Percentiles rank a stretch among this genome's conserved stretches.
These are phyloP conservation scores for Chromoteleia sp. DNA, from an alignment of 2,888 invertebrate species.

Conservation along the genomic window DNA sequence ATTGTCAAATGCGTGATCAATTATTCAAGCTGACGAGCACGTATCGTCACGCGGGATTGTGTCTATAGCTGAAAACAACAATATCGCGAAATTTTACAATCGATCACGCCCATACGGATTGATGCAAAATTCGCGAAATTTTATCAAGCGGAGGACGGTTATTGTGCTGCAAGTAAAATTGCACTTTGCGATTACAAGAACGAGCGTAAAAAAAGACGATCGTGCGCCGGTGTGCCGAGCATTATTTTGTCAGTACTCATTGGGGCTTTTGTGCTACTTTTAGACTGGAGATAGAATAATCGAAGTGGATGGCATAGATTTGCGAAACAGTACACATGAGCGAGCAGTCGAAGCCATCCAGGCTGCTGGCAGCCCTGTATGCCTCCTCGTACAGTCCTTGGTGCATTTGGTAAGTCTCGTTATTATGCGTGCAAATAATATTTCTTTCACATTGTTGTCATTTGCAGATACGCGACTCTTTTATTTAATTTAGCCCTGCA, in stretches of 20 bases:
- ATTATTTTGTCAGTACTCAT: slow-evolving; percentile 57
- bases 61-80: slow-evolving; percentile 13
- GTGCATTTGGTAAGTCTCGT: slow-evolving; percentile 88
- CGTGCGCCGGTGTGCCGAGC: slow-evolving; percentile 7
- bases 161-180: slow-evolving; percentile 6
- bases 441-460: background rate
- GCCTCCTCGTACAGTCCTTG: slow-evolving; percentile 94
- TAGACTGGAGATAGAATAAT: slow-evolving; percentile 95
- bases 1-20: slow-evolving; percentile 32
- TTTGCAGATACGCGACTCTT: background rate
- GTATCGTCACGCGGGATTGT: slow-evolving; percentile 14
- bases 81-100: slow-evolving; percentile 25
- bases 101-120: slow-evolving; percentile 2
- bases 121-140: slow-evolving; percentile 17
- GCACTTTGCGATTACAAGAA: slow-evolving; percentile 9
- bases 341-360: slow-evolving; percentile 97
- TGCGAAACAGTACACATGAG: slow-evolving; percentile 96
- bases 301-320: slow-evolving; percentile 96
- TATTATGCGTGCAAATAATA: slow-evolving; percentile 11
- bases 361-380: slow-evolving; percentile 94
- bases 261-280: slow-evolving; percentile 77
- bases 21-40: slow-evolving; percentile 35
- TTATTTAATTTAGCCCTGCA: too few relatives aligned
- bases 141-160: background rate
- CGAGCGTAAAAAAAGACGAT: slow-evolving; percentile 16